A percentile compares a stretch with the other conserved stretches of the same genome.
These are phyloP conservation scores for Cottus gobio DNA, from an alignment of 2,113 vertebrate species.

Conservation along the genomic window DNA sequence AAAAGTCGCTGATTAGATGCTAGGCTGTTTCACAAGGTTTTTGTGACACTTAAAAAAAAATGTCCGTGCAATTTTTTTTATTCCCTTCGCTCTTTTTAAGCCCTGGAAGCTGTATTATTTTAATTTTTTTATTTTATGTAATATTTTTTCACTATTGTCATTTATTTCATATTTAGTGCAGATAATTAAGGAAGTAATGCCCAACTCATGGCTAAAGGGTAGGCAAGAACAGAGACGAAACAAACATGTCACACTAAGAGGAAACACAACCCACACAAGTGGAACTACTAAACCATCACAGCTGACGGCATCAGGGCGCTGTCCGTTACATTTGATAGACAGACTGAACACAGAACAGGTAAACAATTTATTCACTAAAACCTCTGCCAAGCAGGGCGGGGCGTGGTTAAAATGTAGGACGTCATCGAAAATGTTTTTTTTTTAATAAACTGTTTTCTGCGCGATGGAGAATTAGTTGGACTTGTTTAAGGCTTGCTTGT, in stretches of 20 bases:
- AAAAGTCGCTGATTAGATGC: conserved; percentile 92
- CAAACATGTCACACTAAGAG: conserved; percentile 74
- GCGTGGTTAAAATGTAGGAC: neutral
- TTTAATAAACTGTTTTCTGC: conserved; percentile 65
- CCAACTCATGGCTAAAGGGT: conserved; percentile 95
- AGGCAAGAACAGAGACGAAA: conserved; percentile 76
- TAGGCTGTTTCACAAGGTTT: conserved; percentile 90
- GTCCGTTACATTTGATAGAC: conserved; percentile 59
- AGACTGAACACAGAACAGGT: conserved; percentile 86
- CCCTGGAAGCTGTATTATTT: conserved; percentile 92
- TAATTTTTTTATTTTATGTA: conserved; percentile 85
- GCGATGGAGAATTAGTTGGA: conserved; percentile 88
- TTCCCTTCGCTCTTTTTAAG: conserved; percentile 94
- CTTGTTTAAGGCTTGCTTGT: conserved; percentile 94
- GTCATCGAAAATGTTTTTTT: conserved; percentile 1
- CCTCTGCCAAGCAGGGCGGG: conserved; percentile 21
- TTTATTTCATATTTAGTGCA: conserved; percentile 92
- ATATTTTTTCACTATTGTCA: conserved; percentile 72
- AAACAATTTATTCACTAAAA: conserved; percentile 86
- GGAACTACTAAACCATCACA: conserved; percentile 90
- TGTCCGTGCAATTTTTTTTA: conserved; percentile 90
- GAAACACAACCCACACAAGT: conserved; percentile 88
- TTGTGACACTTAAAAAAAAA: conserved; percentile 93
- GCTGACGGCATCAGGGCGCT: conserved; percentile 78
- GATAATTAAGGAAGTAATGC: conserved; percentile 98